A percentile compares a stretch with the other conserved stretches of the same genome.
Conservation (phyloP, 1,140 invertebrate genomes). For the Drosophila lini region DNA sequence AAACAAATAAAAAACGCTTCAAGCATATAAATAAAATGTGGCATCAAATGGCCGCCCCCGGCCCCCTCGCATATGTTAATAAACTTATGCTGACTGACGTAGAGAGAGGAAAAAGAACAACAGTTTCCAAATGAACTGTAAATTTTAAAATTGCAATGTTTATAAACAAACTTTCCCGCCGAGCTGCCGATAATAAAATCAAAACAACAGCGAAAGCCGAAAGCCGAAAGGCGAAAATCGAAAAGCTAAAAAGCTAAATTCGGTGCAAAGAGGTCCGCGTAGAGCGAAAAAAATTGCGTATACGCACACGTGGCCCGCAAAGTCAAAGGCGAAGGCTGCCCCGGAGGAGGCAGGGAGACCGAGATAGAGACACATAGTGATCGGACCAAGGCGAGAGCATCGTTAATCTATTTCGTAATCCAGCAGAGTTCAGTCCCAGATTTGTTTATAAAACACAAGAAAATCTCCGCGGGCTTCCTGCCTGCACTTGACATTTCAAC, state of each 20-base stretch:
- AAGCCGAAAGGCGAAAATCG: constrained; percentile 9
- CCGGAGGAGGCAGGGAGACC: background rate
- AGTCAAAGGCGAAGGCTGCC: constrained; percentile 75
- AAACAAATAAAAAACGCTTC: constrained; percentile 72
- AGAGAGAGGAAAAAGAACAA: constrained; percentile 39
- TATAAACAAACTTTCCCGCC: constrained; percentile 76
- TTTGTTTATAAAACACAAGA: constrained; percentile 49
- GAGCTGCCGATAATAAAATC: constrained; percentile 73
- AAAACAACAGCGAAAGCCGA: constrained; percentile 31
- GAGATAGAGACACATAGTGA: constrained; percentile 11
- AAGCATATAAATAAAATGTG: constrained; percentile 80
- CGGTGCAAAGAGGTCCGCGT: constrained; percentile 4
- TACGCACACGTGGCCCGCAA: constrained; percentile 79
- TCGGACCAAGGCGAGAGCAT: constrained; percentile 37
- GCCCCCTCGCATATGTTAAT: constrained; percentile 47
- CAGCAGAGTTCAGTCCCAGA: constrained; percentile 49
- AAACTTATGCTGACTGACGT: constrained; percentile 67
- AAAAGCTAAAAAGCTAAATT: constrained; percentile 7
- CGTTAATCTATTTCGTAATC: constrained; percentile 62
- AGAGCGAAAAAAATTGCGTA: constrained; percentile 62
- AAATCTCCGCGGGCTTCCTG: constrained; percentile 38
- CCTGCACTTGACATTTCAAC: constrained; percentile 78
- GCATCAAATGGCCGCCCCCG: constrained; percentile 61
- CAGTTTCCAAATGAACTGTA: constrained; percentile 68
- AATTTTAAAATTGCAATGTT: constrained; percentile 82